phyloP scores from a whole-genome alignment of 2,797 vertebrate species.

The Micropoecilia bifurca region DNA sequence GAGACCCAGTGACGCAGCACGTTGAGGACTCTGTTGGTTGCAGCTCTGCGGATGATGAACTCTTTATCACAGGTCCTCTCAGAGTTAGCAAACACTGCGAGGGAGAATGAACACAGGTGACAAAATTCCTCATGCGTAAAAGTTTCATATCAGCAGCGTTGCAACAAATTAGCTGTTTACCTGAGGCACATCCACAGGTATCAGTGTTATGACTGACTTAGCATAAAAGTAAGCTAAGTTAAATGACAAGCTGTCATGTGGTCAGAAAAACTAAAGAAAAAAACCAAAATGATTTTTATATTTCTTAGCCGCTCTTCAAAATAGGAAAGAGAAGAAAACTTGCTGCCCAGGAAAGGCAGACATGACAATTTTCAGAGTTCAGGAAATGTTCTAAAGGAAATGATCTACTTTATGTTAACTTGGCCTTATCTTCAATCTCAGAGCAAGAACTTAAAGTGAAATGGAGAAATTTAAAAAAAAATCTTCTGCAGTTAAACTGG shows the following conservation, averaged over 20 bases:
- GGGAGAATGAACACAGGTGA: background rate
- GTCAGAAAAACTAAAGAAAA: slow-evolving; percentile 1
- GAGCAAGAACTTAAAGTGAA: background rate
- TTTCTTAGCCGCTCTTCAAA: background rate
- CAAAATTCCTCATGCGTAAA: slow-evolving; percentile 2
- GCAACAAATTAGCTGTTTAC: background rate
- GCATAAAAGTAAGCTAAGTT: background rate
- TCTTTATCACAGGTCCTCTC: slow-evolving; percentile 96
- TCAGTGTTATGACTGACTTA: background rate
- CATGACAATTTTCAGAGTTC: background rate
- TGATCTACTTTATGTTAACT: background rate
- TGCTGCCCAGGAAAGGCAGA: background rate
- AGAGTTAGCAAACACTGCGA: slow-evolving; percentile 89
- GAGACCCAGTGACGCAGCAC: slow-evolving; percentile 98
- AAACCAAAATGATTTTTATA: background rate
- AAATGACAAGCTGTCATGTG: background rate
- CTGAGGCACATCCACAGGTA: background rate
- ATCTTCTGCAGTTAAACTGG: background rate
- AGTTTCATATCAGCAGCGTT: background rate
- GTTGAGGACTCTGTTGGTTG: slow-evolving; percentile 95
- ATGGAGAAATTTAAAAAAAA: background rate
- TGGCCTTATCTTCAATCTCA: background rate
- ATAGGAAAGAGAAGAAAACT: background rate
- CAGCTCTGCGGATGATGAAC: slow-evolving; percentile 96
- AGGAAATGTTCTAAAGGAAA: background rate